Conservation (phyloP, 2,888 invertebrate species). For the Axea sp. region DNA sequence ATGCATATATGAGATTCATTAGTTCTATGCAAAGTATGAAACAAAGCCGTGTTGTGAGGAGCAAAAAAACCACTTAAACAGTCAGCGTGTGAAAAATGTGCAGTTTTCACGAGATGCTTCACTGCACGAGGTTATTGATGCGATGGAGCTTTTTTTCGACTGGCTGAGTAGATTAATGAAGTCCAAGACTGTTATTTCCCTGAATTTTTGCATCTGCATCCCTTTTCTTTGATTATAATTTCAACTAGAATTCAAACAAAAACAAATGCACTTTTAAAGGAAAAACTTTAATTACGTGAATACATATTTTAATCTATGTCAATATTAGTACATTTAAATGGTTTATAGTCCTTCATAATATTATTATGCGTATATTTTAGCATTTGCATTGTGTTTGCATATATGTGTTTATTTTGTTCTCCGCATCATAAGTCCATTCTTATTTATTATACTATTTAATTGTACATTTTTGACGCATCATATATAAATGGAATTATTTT, state of each 20-base stretch:
- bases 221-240: constrained; percentile 26
- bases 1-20: constrained; percentile 50
- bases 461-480: too few relatives aligned
- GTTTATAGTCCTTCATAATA: too few relatives aligned
- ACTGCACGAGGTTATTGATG: constrained; percentile 54
- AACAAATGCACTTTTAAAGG: neutral
- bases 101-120: constrained; percentile 51
- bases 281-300: too few relatives aligned
- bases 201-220: constrained; percentile 28
- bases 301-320: too few relatives aligned
- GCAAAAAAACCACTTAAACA: constrained; percentile 52
- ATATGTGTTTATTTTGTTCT: too few relatives aligned
- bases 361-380: too few relatives aligned
- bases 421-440: too few relatives aligned
- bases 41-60: constrained; percentile 31
- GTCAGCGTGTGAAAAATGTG: constrained; percentile 56
- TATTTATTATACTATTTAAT: too few relatives aligned
- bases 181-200: constrained; percentile 46
- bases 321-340: too few relatives aligned
- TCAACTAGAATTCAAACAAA: constrained; percentile 14
- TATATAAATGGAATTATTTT: too few relatives aligned
- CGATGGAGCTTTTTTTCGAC: constrained; percentile 54
- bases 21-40: constrained; percentile 26
- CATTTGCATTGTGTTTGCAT: too few relatives aligned
- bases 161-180: constrained; percentile 58